Conservation (phyloP, 2,113 vertebrate species). For the Planiliza haematocheilus region DNA sequence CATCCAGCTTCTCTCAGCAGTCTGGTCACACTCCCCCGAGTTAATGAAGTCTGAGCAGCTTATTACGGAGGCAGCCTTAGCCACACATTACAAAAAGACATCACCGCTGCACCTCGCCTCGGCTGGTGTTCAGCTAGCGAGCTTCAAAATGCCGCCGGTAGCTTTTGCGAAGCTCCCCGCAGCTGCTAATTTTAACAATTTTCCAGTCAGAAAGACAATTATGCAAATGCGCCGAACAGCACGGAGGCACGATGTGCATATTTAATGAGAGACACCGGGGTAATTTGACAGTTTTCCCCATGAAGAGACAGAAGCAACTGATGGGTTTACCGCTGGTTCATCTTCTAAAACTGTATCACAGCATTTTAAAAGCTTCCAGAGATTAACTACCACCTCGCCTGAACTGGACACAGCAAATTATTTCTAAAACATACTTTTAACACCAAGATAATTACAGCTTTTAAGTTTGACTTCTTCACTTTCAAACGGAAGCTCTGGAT, state of each 20-base stretch:
- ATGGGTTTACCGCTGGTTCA: neutral
- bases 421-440: slow-evolving; percentile 1
- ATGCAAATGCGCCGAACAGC: slow-evolving; percentile 45
- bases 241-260: slow-evolving; percentile 14
- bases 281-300: neutral
- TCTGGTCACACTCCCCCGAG: slow-evolving; percentile 58
- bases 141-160: neutral
- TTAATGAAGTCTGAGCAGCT: slow-evolving; percentile 66
- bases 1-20: slow-evolving; percentile 48
- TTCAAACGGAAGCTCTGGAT: neutral
- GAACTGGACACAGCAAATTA: neutral
- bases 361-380: slow-evolving; percentile 12
- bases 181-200: slow-evolving; percentile 14
- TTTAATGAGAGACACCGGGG: slow-evolving; percentile 9
- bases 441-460: neutral
- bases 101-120: slow-evolving; percentile 1
- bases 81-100: slow-evolving; percentile 40
- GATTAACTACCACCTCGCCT: neutral
- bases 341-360: neutral
- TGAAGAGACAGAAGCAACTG: neutral
- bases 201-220: slow-evolving; percentile 38
- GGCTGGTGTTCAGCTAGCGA: slow-evolving; percentile 9
- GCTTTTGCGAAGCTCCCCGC: neutral
- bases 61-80: slow-evolving; percentile 49
- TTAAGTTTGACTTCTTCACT: neutral